A percentile compares a stretch with the other conserved stretches of the same genome.
Evolutionary conservation across 2,797 vertebrate genomes (phyloP).

Genomic region (Adrianichthys oophorus): DNA sequence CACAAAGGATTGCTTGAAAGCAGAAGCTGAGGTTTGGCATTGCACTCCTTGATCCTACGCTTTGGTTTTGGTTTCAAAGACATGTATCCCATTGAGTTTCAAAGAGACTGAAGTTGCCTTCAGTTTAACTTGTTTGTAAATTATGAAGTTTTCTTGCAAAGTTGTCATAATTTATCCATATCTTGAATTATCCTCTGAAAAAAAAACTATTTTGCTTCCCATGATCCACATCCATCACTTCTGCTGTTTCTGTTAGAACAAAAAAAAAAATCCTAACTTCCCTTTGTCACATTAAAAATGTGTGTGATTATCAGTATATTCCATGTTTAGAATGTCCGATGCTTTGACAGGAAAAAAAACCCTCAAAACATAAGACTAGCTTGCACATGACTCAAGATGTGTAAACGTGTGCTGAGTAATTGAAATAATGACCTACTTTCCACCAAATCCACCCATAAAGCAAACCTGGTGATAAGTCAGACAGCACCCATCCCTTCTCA

Average conservation of each 20-base stretch:
- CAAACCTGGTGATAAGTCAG: conserved; percentile 49
- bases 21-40: conserved; percentile 58
- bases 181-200: no score
- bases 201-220: no score
- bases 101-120: conserved; percentile 25
- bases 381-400: conserved; percentile 38
- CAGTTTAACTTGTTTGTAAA: not conserved
- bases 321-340: conserved; percentile 8
- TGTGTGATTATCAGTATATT: not conserved
- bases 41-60: conserved; percentile 56
- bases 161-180: no score
- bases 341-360: conserved; percentile 6
- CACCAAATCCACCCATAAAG: conserved; percentile 45
- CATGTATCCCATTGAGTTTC: conserved; percentile 56
- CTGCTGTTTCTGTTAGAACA: no score
- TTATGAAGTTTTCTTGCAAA: no score
- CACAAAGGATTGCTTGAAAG: conserved; percentile 45
- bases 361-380: conserved; percentile 32
- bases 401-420: conserved; percentile 36
- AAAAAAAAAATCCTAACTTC: no score
- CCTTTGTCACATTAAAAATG: no score
- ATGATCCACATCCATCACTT: no score
- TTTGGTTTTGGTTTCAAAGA: conserved; percentile 49
- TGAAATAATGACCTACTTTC: conserved; percentile 52
- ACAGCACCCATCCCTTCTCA: conserved; percentile 25